A percentile compares a stretch with the other conserved stretches of the same genome.
phyloP scores from a whole-genome alignment of 2,888 invertebrate species.

The Sesia apiformis region DNA sequence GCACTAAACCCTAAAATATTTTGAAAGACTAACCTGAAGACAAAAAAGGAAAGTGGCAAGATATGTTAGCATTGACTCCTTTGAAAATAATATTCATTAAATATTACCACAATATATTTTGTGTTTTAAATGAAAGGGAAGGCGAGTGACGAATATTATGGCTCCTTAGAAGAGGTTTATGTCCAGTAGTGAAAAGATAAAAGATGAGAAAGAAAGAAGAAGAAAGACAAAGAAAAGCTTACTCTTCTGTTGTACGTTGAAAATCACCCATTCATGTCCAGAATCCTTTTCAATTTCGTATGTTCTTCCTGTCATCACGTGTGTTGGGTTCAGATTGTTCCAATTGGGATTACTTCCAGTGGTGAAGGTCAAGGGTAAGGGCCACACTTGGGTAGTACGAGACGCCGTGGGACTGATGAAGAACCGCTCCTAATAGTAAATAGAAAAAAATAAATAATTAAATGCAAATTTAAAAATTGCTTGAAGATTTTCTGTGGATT shows the following conservation, averaged over 20 bases:
- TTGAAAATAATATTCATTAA: too few species aligned
- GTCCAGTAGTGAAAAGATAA: neutral
- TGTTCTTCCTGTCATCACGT: slow-evolving; percentile 30
- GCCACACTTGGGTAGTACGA: slow-evolving; percentile 45
- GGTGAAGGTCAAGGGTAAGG: slow-evolving; percentile 57
- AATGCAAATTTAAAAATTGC: too few species aligned
- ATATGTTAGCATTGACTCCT: too few species aligned
- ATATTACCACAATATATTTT: too few species aligned
- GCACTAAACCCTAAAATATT: too few species aligned
- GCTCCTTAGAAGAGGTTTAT: neutral
- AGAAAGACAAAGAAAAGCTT: slow-evolving; percentile 3
- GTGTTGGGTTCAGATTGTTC: slow-evolving; percentile 27
- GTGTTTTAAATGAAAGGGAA: too few species aligned
- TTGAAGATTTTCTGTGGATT: too few species aligned
- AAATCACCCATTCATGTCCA: slow-evolving; percentile 73
- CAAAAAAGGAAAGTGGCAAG: too few species aligned
- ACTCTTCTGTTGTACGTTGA: slow-evolving; percentile 77
- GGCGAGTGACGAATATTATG: neutral
- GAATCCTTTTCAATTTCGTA: slow-evolving; percentile 25
- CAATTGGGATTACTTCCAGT: slow-evolving; percentile 50
- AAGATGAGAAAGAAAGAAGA: neutral
- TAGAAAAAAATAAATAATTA: too few species aligned
- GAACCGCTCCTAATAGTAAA: slow-evolving; percentile 43
- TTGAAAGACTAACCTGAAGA: too few species aligned
- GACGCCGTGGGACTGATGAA: slow-evolving; percentile 33